Percentiles rank a stretch among this genome's conserved stretches.
These are phyloP conservation scores for human DNA, from an alignment of 2,113 vertebrate genomes.

Conservation along the genomic window DNA sequence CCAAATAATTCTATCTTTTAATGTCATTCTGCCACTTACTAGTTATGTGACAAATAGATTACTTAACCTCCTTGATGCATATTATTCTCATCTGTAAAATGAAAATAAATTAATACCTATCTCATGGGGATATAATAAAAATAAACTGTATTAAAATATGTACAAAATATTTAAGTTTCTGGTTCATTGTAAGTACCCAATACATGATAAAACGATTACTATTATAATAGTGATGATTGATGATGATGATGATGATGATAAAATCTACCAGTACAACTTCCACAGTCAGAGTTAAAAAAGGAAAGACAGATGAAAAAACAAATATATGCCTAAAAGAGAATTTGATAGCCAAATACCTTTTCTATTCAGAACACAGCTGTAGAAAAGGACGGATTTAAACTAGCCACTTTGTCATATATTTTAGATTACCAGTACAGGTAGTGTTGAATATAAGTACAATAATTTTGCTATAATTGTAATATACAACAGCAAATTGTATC, in stretches of 20 bases:
- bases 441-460: background rate
- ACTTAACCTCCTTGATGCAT: background rate
- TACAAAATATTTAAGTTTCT: no score
- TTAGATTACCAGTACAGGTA: no score
- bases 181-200: background rate
- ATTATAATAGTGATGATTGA: accelerated
- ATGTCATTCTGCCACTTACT: background rate
- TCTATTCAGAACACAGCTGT: background rate
- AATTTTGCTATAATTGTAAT: no score
- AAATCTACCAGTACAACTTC: background rate
- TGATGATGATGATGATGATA: background rate
- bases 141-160: background rate
- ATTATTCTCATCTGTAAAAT: background rate
- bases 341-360: no score
- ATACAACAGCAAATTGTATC: background rate
- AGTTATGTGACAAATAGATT: background rate
- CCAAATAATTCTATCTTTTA: background rate
- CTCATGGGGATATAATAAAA: background rate
- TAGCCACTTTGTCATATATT: background rate
- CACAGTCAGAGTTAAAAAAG: background rate
- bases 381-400: background rate
- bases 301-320: background rate
- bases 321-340: accelerated
- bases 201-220: no score
- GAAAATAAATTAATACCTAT: background rate